Conservation (phyloP, 2,797 vertebrate species). For the Pseudochirops cupreus region DNA sequence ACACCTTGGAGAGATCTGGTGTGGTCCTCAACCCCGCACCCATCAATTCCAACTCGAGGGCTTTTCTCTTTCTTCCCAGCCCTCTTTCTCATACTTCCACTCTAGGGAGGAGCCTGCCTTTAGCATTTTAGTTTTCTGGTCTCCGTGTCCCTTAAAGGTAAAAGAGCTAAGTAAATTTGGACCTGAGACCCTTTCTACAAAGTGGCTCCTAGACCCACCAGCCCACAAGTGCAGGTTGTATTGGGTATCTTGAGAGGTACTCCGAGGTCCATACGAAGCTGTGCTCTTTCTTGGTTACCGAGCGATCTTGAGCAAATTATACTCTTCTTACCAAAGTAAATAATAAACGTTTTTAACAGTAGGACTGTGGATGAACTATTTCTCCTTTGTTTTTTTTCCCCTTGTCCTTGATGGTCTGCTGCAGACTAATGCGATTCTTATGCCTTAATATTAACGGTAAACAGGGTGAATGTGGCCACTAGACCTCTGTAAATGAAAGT, state of each 20-base stretch:
- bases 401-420: conserved; percentile 68
- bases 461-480: not conserved
- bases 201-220: not conserved
- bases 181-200: not conserved
- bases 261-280: not conserved
- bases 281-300: conserved; percentile 32
- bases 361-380: conserved; percentile 64
- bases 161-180: not conserved
- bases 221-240: conserved; percentile 19
- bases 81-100: not conserved
- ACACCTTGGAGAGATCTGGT: not conserved
- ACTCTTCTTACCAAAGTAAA: conserved; percentile 56
- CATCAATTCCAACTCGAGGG: not conserved
- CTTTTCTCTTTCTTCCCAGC: not conserved
- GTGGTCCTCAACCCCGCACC: not conserved
- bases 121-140: not conserved
- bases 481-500: rapidly evolving
- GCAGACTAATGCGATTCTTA: conserved; percentile 59
- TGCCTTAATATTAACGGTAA: conserved; percentile 64
- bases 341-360: conserved; percentile 69
- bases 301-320: conserved; percentile 21
- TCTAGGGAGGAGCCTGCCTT: not conserved
- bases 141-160: not conserved
- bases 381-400: conserved; percentile 53
- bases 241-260: conserved; percentile 13